Evolutionary conservation across 2,888 invertebrate species (phyloP), one percentile per base, ranked within the genome.

Genomic region (Petrolisthes cinctipes): DNA sequence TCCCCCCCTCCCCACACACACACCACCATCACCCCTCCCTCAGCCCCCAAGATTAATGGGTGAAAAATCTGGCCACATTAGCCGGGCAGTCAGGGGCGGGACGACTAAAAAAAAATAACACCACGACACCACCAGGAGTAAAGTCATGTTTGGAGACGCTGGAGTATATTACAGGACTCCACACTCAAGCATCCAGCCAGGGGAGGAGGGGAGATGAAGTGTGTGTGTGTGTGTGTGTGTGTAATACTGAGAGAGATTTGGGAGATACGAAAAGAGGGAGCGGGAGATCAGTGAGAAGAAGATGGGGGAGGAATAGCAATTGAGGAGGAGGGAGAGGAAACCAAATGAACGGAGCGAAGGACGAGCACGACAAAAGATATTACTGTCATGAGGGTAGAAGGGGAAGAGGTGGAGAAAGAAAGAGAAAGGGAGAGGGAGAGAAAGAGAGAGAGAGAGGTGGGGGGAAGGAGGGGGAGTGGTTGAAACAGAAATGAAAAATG

Each of bases 41-140:
- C 20, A 71, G 20, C 71, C 20, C 71, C 11, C 71, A 71, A 71
- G 71, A 71, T 71, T 71, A 71, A 71, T 71, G 71, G 71, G 6
- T 17, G 11, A 71, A 71, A 71, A 71, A 71, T 71, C 17, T 71
- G 71, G 71, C 17, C 71, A 71, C 71, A 71, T 71, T 71, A 71
- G 71, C 71, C 71, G 5, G 78, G 54, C 68, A 6, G 68, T 17
- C 68, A 68, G 78, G 37, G 53, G 78, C 54, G 17, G 54, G 79
- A 7, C 6, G 54, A 4, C n/a, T n/a, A 17, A 54, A 57, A 57
- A 54, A 79, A 79, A 17, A 53, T 1, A 37, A 6, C 17, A 6
- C 20, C 71, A 71, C 4, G n/a, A 20, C 17, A 71, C 71, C 71
- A 71, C 1, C 1, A 20, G 6, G 71, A 6, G 11, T 71, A 71